A percentile compares a stretch with the other conserved stretches of the same genome.
phyloP scores from a whole-genome alignment of 2,888 invertebrate genomes.

The Drosophila borborema region DNA sequence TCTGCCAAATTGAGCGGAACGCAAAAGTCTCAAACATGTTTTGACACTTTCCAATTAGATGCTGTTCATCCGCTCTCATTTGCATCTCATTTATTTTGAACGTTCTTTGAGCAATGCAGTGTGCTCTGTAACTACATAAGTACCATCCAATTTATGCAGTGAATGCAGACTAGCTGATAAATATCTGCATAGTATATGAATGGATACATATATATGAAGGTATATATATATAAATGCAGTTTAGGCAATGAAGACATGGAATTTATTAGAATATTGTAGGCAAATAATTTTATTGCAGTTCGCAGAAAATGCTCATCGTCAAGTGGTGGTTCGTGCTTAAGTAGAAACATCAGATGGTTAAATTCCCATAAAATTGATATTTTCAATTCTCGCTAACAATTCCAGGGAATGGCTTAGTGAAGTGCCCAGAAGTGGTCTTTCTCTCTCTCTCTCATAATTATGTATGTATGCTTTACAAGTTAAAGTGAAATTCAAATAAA shows the following conservation, averaged over 20 bases:
- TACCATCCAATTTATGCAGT: conserved; percentile 37
- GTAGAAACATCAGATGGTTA: conserved; percentile 27
- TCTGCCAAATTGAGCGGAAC: conserved; percentile 40
- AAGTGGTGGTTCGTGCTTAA: conserved; percentile 53
- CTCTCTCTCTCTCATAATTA: neutral
- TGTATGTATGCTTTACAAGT: neutral
- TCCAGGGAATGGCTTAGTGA: conserved; percentile 19
- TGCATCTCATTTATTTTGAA: conserved; percentile 47
- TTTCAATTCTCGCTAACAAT: conserved; percentile 4
- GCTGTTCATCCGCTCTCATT: conserved; percentile 27
- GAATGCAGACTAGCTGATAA: conserved; percentile 26
- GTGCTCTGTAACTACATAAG: conserved; percentile 30
- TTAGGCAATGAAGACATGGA: conserved; percentile 51
- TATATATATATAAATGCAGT: conserved; percentile 3
- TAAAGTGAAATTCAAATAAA: neutral
- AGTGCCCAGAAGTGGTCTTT: neutral
- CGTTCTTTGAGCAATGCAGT: conserved; percentile 21
- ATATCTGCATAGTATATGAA: conserved; percentile 2
- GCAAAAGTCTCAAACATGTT: conserved; percentile 52
- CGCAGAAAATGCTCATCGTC: conserved; percentile 39
- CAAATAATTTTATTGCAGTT: conserved; percentile 55
- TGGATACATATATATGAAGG: neutral
- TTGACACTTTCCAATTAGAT: conserved; percentile 57
- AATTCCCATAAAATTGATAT: conserved; percentile 26
- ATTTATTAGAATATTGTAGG: conserved; percentile 53